Conservation (phyloP, 2,113 vertebrate species). For the Ancistrus triradiatus region DNA sequence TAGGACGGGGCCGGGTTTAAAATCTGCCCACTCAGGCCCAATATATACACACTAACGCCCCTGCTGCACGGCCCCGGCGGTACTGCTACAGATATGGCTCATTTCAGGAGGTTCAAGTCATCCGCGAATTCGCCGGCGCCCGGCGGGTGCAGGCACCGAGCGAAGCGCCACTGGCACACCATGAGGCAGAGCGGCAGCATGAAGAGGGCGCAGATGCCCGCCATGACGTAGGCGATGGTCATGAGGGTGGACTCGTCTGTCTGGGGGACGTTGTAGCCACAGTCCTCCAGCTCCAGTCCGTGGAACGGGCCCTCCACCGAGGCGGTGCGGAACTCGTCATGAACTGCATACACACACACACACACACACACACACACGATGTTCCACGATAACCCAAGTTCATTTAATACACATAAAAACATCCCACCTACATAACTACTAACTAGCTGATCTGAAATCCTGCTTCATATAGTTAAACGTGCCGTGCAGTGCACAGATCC, state of each 20-base stretch:
- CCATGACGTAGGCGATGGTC: conserved; percentile 98
- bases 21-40: neutral
- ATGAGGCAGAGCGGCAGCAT: conserved; percentile 98
- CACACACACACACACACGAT: too few relatives aligned
- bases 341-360: conserved; percentile 68
- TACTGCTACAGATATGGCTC: conserved; percentile 40
- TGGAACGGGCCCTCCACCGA: conserved; percentile 86
- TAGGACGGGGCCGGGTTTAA: conserved; percentile 4
- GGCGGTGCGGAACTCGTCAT: conserved; percentile 86
- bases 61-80: neutral
- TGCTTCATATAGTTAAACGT: too few relatives aligned
- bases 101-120: conserved; percentile 94
- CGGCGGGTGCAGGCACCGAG: conserved; percentile 82
- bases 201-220: conserved; percentile 95
- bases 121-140: conserved; percentile 87
- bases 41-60: neutral
- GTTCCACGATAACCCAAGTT: too few relatives aligned
- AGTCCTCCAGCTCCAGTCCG: conserved; percentile 87
- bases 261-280: conserved; percentile 97
- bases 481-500: too few relatives aligned
- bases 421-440: too few relatives aligned
- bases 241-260: conserved; percentile 97
- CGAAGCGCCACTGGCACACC: conserved; percentile 97
- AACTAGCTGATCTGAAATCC: too few relatives aligned
- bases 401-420: too few relatives aligned